A percentile compares a stretch with the other conserved stretches of the same genome.
Conservation (phyloP, 2,113 vertebrate species). For the Entomyzon cyanotis region DNA sequence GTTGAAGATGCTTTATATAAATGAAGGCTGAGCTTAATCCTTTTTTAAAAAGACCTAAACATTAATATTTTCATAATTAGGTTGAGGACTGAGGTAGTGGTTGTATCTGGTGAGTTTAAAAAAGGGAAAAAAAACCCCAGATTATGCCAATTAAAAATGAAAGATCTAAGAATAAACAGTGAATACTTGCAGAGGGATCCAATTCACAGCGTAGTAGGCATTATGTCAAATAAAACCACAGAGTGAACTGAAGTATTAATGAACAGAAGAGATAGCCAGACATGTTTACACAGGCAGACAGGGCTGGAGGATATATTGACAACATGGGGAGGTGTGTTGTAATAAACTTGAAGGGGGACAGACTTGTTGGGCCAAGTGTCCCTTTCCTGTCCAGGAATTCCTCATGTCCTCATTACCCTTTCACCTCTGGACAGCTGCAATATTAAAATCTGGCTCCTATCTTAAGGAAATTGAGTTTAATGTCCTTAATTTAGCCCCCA, state of each 20-base stretch:
- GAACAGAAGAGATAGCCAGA: slow-evolving; percentile 67
- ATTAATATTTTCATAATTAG: slow-evolving; percentile 11
- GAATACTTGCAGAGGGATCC: neutral
- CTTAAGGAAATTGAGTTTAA: slow-evolving; percentile 63
- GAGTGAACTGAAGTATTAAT: slow-evolving; percentile 62
- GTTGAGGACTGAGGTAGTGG: neutral
- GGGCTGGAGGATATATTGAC: slow-evolving; percentile 62
- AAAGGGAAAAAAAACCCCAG: neutral
- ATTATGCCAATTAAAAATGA: slow-evolving; percentile 30
- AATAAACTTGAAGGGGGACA: slow-evolving; percentile 70
- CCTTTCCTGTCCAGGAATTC: slow-evolving; percentile 69
- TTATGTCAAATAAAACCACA: slow-evolving; percentile 50
- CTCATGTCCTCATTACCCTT: slow-evolving; percentile 71
- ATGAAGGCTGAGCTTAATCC: neutral
- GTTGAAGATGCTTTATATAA: slow-evolving; percentile 11
- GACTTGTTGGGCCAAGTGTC: slow-evolving; percentile 63
- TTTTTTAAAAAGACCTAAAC: neutral
- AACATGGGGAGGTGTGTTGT: slow-evolving; percentile 68
- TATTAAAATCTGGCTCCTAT: slow-evolving; percentile 64
- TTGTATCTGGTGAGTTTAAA: neutral
- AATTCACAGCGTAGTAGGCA: neutral
- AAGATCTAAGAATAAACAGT: slow-evolving; percentile 32
- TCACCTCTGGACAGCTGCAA: slow-evolving; percentile 69
- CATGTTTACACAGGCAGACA: slow-evolving; percentile 73
- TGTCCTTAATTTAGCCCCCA: slow-evolving; percentile 54